Percentiles rank a stretch among this genome's conserved stretches.
phyloP scores from a whole-genome alignment of 2,113 vertebrate genomes.

The Monarcha castaneiventris region DNA sequence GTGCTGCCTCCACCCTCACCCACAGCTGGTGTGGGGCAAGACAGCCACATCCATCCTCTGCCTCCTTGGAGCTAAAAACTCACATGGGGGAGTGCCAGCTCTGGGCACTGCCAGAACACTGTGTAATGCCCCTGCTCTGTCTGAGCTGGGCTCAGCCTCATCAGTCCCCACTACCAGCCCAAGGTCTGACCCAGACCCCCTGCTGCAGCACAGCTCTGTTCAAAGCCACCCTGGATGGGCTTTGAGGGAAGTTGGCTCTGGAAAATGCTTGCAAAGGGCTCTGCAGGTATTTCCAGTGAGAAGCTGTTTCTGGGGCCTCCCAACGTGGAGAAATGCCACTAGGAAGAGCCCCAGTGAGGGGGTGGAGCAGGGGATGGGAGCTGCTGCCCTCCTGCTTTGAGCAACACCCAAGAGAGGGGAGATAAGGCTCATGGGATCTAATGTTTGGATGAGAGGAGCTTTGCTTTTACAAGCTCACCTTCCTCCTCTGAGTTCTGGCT shows the following conservation, averaged over 20 bases:
- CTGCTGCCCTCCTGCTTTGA: not conserved
- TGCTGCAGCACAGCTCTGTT: not conserved
- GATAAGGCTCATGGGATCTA: not conserved
- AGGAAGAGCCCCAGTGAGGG: not conserved
- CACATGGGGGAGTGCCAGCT: accelerated
- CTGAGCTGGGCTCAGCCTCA: not conserved
- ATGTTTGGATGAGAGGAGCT: not conserved
- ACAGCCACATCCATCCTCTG: accelerated
- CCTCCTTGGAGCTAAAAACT: not conserved
- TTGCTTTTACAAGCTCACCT: conserved; percentile 50
- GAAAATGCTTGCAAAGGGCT: not conserved
- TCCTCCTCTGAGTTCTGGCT: conserved; percentile 38
- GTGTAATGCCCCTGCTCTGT: not conserved
- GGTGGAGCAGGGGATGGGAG: not conserved
- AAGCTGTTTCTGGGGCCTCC: not conserved
- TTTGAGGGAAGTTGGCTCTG: not conserved
- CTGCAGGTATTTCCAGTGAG: not conserved
- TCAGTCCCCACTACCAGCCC: not conserved
- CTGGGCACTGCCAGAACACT: not conserved
- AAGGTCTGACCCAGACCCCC: not conserved
- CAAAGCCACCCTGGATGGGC: not conserved
- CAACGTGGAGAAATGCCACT: accelerated
- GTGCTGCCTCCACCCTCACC: accelerated
- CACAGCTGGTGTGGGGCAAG: accelerated
- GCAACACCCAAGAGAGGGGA: not conserved